A percentile compares a stretch with the other conserved stretches of the same genome.
These are phyloP conservation scores for Pocillopora grandis DNA, from an alignment of 92 coral and sea anemone genomes.

Conservation along the genomic window DNA sequence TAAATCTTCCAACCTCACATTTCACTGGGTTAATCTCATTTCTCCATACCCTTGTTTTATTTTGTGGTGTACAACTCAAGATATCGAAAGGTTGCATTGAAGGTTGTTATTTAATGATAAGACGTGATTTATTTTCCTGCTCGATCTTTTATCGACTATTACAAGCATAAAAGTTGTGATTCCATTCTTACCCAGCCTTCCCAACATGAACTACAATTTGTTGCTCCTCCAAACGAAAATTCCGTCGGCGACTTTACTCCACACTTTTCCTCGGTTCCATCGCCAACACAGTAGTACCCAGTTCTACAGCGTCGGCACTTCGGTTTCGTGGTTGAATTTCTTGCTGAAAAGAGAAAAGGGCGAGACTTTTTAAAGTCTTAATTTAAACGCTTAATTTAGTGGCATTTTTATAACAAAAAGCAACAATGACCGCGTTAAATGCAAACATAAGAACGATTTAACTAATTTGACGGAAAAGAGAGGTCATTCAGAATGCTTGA, in stretches of 20 bases:
- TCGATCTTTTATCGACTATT: too few relatives aligned
- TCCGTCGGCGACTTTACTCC: conserved; percentile 82
- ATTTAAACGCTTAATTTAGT: not conserved
- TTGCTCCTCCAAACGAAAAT: conserved; percentile 89
- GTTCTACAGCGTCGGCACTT: conserved; percentile 96
- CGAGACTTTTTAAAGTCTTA: not conserved
- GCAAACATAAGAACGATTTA: too few relatives aligned
- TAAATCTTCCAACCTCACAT: too few relatives aligned
- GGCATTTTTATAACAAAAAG: not conserved
- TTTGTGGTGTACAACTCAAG: too few relatives aligned
- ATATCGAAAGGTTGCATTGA: too few relatives aligned
- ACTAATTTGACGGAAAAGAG: too few relatives aligned
- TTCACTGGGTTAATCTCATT: too few relatives aligned
- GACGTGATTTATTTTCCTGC: too few relatives aligned
- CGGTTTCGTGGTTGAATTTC: conserved; percentile 75
- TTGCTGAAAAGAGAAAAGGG: conserved; percentile 50
- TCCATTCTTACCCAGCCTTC: conserved; percentile 88
- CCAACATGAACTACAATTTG: conserved; percentile 76
- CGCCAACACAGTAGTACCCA: conserved; percentile 92
- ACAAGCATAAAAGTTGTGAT: too few relatives aligned
- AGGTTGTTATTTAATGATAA: too few relatives aligned
- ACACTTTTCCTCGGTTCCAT: conserved; percentile 88
- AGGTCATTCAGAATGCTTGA: not conserved
- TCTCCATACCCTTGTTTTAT: too few relatives aligned
- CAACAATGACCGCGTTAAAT: too few relatives aligned